Base-by-base conservation (phyloP, 2,113 vertebrate genomes). In the Lanius collurio region DNA sequence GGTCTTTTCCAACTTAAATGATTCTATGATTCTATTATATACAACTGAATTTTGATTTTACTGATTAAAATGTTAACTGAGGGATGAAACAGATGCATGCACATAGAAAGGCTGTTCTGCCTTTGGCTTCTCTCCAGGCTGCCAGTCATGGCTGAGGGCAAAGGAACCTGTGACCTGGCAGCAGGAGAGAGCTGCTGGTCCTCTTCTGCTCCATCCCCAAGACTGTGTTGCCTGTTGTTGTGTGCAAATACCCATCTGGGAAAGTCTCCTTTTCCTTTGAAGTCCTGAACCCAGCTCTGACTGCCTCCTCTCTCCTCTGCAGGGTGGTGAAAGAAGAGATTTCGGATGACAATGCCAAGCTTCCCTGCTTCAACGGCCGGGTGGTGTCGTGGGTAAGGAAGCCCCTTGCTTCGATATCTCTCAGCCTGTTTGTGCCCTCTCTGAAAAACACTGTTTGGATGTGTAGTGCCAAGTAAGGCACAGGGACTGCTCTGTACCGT, bases 321-420 rank as follows among this genome's bases (percentile, higher is more conserved):
- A 99, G 98, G 70, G 98, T 99, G 90, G 98, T 99, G 91, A 99
- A 99, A 96, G 98, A 99, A 92, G 98, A 99, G 87, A 99, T 99
- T 93, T 99, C 98, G 0, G 98, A 99, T 7, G 98, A 99, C 97
- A 98, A 98, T 94, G 98, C 98, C 90, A 98, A 98, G 95, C 97
- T 99, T 67, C 98, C 98, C 33, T 99, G 98, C 94, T 99, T 99
- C 97, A 98, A 99, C 3, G 98, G 98, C 95, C 98, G 98, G 1
- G 98, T 98, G 92, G 98, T 99, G 35, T 98, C 98, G 0, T 99
- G 98, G 99, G 99, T 99, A 98, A 98, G 99, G 97, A 94, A 60
- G 15, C 21, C 18, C 35, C 22, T 90, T 82, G 56, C 30, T 87
- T 56, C 1, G 0, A 14, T 74, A 4, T 39, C 31, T 80, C 3